Conservation (phyloP, 2,113 vertebrate genomes). For the Notarius quadriscutis region DNA sequence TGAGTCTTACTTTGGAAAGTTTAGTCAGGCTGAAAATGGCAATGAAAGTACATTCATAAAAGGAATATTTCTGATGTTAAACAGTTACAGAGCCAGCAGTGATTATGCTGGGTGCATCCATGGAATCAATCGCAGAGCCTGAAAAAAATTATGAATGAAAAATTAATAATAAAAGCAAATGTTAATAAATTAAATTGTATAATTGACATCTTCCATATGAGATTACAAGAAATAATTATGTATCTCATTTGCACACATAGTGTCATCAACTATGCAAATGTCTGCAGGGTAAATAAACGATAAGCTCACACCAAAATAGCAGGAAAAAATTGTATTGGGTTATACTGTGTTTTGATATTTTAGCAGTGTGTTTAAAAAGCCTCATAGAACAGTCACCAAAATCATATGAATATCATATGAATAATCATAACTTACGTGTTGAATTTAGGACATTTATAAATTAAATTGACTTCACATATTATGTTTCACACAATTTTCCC, state of each 20-base stretch:
- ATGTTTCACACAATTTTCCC: background rate
- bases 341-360: background rate
- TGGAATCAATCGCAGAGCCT: background rate
- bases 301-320: constrained; percentile 4
- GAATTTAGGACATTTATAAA: background rate
- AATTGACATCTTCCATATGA: constrained; percentile 13
- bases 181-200: constrained; percentile 18
- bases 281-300: constrained; percentile 1
- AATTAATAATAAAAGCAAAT: background rate
- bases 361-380: background rate
- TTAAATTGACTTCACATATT: background rate
- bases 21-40: constrained; percentile 5
- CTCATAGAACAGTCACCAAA: background rate
- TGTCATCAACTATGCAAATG: constrained; percentile 31
- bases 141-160: background rate
- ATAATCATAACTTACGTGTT: background rate
- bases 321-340: background rate
- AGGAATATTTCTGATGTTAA: background rate
- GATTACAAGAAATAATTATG: constrained; percentile 30
- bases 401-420: background rate
- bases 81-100: background rate
- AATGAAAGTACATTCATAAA: constrained; percentile 15
- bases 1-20: constrained; percentile 11
- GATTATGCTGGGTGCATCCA: background rate
- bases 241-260: constrained; percentile 27